Percentiles rank a stretch among this genome's conserved stretches.
These are phyloP conservation scores for Frankliniella fusca DNA, from an alignment of 2,888 invertebrate genomes.

Conservation along the genomic window DNA sequence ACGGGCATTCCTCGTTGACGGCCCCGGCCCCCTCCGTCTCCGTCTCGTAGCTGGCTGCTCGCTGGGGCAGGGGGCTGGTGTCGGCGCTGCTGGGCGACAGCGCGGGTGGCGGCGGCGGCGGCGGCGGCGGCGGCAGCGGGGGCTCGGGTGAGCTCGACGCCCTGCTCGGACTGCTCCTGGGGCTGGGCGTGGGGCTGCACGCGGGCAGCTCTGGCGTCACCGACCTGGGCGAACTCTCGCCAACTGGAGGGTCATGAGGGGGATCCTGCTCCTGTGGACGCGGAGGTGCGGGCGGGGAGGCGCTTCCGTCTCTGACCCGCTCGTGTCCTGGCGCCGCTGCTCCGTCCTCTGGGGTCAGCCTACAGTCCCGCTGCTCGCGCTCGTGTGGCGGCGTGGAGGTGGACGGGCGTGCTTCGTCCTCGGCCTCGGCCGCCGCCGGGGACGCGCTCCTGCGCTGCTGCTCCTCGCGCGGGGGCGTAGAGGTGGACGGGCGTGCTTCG, in stretches of 20 bases:
- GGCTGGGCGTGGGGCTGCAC: background rate
- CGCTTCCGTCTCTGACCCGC: no score
- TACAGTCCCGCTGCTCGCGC: background rate
- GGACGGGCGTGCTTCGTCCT: background rate
- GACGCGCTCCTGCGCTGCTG: background rate
- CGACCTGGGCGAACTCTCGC: no score
- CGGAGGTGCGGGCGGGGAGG: no score
- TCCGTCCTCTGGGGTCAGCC: background rate
- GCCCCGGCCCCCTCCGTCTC: background rate
- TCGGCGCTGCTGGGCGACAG: background rate
- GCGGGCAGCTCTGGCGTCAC: background rate
- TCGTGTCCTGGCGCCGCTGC: no score
- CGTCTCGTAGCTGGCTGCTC: background rate
- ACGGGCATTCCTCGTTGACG: background rate
- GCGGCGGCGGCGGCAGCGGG: background rate
- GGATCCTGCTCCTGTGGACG: no score
- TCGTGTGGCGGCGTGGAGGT: background rate
- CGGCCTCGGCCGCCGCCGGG: background rate
- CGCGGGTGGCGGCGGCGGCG: background rate
- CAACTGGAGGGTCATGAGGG: no score
- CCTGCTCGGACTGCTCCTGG: background rate
- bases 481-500: background rate
- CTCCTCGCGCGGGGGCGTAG: background rate
- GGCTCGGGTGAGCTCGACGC: background rate
- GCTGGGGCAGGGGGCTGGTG: background rate